These are phyloP conservation scores for Limnothrissa miodon DNA, from an alignment of 2,113 vertebrate genomes.

Conservation along the genomic window DNA sequence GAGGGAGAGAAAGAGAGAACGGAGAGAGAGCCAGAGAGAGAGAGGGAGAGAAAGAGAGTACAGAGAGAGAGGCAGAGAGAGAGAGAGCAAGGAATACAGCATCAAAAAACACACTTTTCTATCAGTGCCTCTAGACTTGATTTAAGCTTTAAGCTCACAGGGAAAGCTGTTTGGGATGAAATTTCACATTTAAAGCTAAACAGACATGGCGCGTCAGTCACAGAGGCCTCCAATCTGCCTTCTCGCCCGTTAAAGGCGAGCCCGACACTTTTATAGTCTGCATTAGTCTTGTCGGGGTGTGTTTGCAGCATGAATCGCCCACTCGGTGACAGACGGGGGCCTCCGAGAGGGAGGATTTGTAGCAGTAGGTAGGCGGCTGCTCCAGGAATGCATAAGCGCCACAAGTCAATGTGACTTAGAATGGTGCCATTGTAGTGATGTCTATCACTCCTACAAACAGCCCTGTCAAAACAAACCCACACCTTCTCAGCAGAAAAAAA, in stretches of 20 bases:
- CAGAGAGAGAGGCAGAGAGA: not conserved
- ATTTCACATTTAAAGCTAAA: conserved; percentile 31
- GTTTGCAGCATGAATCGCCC: conserved; percentile 27
- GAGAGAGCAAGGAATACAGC: not conserved
- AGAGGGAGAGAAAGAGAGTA: not conserved
- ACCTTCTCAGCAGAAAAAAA: not conserved
- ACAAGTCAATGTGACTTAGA: not conserved
- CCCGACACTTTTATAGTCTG: conserved; percentile 26
- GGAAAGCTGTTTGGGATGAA: conserved; percentile 16
- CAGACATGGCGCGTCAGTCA: conserved; percentile 11
- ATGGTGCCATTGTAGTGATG: conserved; percentile 16
- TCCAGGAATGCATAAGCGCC: not conserved
- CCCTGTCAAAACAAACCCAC: not conserved
- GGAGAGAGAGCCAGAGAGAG: not conserved
- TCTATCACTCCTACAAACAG: conserved; percentile 16
- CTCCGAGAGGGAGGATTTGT: not conserved
- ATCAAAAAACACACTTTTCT: not conserved
- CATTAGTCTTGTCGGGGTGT: conserved; percentile 22
- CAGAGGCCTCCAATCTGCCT: not conserved
- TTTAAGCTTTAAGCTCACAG: not conserved
- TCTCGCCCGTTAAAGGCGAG: not conserved
- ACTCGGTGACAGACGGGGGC: not conserved
- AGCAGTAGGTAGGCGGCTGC: not conserved
- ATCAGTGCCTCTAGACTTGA: not conserved
- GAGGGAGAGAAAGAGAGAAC: not conserved